These are phyloP conservation scores for Petrocephalus sullivani DNA, from an alignment of 2,797 vertebrate species.

Conservation along the genomic window DNA sequence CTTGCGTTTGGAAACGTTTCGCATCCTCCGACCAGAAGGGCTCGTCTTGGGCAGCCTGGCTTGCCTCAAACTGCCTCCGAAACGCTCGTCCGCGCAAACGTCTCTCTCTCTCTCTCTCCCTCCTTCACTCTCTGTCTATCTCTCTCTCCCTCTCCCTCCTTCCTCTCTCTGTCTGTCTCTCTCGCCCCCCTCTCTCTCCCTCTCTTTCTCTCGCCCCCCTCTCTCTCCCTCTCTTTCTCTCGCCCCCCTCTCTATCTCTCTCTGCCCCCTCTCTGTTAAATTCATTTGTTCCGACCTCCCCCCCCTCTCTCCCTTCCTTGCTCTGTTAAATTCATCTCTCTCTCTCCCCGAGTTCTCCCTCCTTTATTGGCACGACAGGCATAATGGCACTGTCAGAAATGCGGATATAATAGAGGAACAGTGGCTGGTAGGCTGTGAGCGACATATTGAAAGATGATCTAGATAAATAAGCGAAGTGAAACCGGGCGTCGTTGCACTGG, in stretches of 20 bases:
- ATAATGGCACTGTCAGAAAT: background rate
- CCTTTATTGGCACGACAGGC: background rate
- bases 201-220: conserved; percentile 21
- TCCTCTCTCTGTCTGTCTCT: background rate
- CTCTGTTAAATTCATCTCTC: background rate
- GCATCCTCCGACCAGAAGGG: background rate
- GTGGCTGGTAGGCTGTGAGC: background rate
- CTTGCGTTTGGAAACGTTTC: background rate
- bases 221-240: conserved; percentile 24
- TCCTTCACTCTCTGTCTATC: conserved; percentile 35
- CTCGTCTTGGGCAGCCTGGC: background rate
- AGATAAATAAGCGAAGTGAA: background rate
- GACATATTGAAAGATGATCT: background rate
- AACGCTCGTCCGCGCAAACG: background rate
- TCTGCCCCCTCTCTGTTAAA: background rate
- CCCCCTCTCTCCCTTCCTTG: conserved; percentile 23
- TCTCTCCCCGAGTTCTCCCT: background rate
- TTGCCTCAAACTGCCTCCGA: background rate
- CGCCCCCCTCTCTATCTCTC: conserved; percentile 32
- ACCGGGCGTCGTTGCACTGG: background rate
- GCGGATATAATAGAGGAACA: background rate
- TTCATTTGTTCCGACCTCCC: background rate
- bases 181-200: conserved; percentile 26
- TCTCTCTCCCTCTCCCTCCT: background rate
- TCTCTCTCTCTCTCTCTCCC: background rate